Evolutionary conservation across 2,888 invertebrate species (phyloP), one percentile per base, ranked within the genome.

Genomic region (Merodon equestris): DNA sequence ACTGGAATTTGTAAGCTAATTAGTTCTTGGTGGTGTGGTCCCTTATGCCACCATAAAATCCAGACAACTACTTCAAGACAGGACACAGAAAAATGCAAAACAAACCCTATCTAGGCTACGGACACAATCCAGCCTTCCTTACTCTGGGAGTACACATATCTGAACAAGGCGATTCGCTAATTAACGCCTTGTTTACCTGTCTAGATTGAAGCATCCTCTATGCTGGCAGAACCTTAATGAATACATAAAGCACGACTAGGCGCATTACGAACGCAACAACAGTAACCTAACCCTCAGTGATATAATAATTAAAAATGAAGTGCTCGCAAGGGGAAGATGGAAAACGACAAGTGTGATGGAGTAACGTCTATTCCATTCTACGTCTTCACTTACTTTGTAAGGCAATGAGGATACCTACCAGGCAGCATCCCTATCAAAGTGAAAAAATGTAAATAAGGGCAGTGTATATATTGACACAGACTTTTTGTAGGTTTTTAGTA

Each of bases 111-210:
- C n/a, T n/a, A n/a, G n/a, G n/a, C n/a, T n/a, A n/a, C n/a, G n/a
- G n/a, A n/a, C n/a, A n/a, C n/a, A n/a, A n/a, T n/a, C n/a, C n/a
- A n/a, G n/a, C n/a, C n/a, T n/a, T n/a, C n/a, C n/a, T n/a, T n/a
- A n/a, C n/a, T n/a, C n/a, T n/a, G n/a, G n/a, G n/a, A n/a, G n/a
- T n/a, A n/a, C n/a, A n/a, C n/a, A n/a, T n/a, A n/a, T n/a, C n/a
- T n/a, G n/a, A n/a, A n/a, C n/a, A n/a, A 27, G 27, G 7, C 27
- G 27, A 27, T 27, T 4, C 27, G 73, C 77, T 79, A 79, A 79
- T 79, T 79, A 79, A 73, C 77, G 77, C 73, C 77, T 73, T 79
- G 73, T 79, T 79, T 79, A 79, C 77, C 77, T 79, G 77, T 79
- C 77, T 79, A 68, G 67, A 79, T 73, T 79, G 77, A 73, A 73